A percentile compares a stretch with the other conserved stretches of the same genome.
phyloP scores from a whole-genome alignment of 1,140 invertebrate genomes.

The Megalopta genalis region DNA sequence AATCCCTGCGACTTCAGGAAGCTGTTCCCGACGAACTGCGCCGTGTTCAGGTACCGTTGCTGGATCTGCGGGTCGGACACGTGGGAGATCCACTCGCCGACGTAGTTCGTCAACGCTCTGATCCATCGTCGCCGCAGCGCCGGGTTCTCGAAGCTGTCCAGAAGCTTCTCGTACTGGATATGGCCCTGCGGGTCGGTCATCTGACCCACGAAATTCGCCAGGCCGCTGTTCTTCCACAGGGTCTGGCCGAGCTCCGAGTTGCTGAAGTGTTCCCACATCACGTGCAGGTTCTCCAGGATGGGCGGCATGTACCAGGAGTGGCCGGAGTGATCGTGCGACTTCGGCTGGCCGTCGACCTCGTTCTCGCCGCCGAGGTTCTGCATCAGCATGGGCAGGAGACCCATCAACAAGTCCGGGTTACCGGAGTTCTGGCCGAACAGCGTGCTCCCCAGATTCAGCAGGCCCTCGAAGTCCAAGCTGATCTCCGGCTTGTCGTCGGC shows the following conservation, averaged over 20 bases:
- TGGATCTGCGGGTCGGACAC: slow-evolving; percentile 88
- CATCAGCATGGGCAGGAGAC: slow-evolving; percentile 84
- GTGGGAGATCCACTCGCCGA: slow-evolving; percentile 87
- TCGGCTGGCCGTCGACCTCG: slow-evolving; percentile 74
- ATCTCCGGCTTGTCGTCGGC: slow-evolving; percentile 48
- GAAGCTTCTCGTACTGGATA: slow-evolving; percentile 85
- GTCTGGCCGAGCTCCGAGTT: slow-evolving; percentile 88
- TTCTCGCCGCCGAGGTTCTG: slow-evolving; percentile 80
- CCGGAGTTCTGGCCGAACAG: slow-evolving; percentile 79
- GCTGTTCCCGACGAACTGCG: slow-evolving; percentile 86
- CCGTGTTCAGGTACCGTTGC: slow-evolving; percentile 85
- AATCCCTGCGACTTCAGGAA: slow-evolving; percentile 88
- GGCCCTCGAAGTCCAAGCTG: slow-evolving; percentile 81
- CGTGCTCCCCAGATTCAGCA: slow-evolving; percentile 83
- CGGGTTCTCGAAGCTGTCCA: slow-evolving; percentile 89
- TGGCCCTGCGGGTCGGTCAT: slow-evolving; percentile 84
- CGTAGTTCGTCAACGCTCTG: slow-evolving; percentile 85
- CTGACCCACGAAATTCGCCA: slow-evolving; percentile 83
- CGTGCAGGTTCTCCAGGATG: slow-evolving; percentile 86
- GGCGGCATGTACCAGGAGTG: slow-evolving; percentile 87
- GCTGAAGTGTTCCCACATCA: slow-evolving; percentile 89
- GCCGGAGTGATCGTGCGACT: slow-evolving; percentile 84
- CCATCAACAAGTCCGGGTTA: slow-evolving; percentile 82
- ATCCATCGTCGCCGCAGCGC: slow-evolving; percentile 89
- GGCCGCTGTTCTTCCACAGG: slow-evolving; percentile 86